These are phyloP conservation scores for Pelochelys cantorii DNA, from an alignment of 2,797 vertebrate genomes.

Conservation along the genomic window DNA sequence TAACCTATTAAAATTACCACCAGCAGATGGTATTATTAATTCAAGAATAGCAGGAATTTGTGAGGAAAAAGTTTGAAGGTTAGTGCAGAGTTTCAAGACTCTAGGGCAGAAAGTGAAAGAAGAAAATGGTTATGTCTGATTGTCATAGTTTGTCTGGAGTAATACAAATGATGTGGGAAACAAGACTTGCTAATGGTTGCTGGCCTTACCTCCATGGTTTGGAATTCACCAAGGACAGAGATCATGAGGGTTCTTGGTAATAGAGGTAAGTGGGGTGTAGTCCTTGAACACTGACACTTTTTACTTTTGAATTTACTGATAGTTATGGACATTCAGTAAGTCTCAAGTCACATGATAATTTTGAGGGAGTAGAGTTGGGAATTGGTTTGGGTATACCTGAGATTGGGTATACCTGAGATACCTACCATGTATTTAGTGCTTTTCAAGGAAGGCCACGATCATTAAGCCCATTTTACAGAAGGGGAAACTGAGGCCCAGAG, in stretches of 20 bases:
- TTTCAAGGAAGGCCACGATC: background rate
- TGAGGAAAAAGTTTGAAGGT: background rate
- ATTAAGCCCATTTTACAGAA: rapidly evolving
- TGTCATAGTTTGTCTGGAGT: background rate
- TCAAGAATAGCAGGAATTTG: background rate
- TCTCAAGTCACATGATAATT: background rate
- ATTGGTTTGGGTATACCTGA: background rate
- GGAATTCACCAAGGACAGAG: background rate
- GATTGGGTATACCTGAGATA: background rate
- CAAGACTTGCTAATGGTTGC: background rate
- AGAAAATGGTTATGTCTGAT: background rate
- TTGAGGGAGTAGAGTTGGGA: background rate
- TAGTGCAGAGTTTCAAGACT: background rate
- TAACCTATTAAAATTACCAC: background rate
- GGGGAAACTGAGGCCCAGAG: background rate
- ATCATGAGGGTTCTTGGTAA: background rate
- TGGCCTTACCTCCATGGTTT: background rate
- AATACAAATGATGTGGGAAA: background rate
- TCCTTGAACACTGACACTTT: background rate
- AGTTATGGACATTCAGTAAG: background rate
- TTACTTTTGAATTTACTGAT: background rate
- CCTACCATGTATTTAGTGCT: background rate
- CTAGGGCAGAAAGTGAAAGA: background rate
- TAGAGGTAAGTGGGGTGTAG: background rate
- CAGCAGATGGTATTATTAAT: background rate